Percentiles rank a stretch among this genome's conserved stretches.
These are phyloP conservation scores for Melanotaenia nigrans DNA, from an alignment of 2,797 vertebrate genomes.

Conservation along the genomic window DNA sequence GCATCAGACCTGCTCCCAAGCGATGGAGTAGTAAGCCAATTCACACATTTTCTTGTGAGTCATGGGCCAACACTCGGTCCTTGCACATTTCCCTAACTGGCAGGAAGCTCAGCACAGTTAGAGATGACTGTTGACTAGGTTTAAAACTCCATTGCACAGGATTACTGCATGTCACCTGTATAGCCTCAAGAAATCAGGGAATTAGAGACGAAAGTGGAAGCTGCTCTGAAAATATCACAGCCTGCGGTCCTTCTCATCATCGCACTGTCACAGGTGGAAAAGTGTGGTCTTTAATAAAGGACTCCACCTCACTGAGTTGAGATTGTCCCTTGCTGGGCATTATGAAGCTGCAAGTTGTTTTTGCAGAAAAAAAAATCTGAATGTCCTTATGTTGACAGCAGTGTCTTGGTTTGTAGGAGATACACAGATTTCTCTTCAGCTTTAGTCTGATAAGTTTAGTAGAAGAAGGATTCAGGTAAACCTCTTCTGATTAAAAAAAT, in stretches of 20 bases:
- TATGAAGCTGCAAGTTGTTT: slow-evolving; percentile 19
- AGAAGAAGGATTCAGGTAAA: slow-evolving; percentile 1
- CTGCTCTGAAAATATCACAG: slow-evolving; percentile 38
- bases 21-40: slow-evolving; percentile 38
- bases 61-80: slow-evolving; percentile 51
- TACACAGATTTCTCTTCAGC: background rate
- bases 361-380: background rate
- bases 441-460: slow-evolving; percentile 24
- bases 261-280: slow-evolving; percentile 24
- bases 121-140: slow-evolving; percentile 63
- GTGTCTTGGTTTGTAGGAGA: slow-evolving; percentile 7
- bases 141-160: slow-evolving; percentile 50
- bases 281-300: slow-evolving; percentile 14
- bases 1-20: slow-evolving; percentile 32
- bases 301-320: slow-evolving; percentile 35
- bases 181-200: slow-evolving; percentile 35
- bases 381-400: slow-evolving; percentile 1
- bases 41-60: slow-evolving; percentile 67
- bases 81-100: slow-evolving; percentile 52
- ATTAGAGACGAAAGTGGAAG: slow-evolving; percentile 37
- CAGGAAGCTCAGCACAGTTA: slow-evolving; percentile 48
- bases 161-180: slow-evolving; percentile 42
- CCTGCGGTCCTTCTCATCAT: slow-evolving; percentile 10
- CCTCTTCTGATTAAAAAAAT: slow-evolving; percentile 39
- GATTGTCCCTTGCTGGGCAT: slow-evolving; percentile 5